phyloP scores from a whole-genome alignment of 2,113 vertebrate species.

The Meles meles region DNA sequence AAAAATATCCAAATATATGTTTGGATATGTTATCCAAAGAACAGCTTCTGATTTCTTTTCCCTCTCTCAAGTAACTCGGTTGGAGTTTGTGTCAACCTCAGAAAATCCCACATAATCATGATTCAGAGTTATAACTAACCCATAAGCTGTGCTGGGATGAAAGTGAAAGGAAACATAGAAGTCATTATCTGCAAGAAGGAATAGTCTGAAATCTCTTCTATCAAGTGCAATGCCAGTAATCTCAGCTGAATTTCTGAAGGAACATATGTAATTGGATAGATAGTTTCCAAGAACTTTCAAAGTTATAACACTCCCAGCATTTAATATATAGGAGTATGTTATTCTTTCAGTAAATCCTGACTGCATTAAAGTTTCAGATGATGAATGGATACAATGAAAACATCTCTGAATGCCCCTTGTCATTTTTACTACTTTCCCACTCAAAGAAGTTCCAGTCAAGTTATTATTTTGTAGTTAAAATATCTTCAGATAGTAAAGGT shows the following conservation, averaged over 20 bases:
- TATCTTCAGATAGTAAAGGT: slow-evolving; percentile 45
- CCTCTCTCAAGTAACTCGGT: background rate
- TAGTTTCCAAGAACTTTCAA: slow-evolving; percentile 46
- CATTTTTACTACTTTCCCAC: slow-evolving; percentile 60
- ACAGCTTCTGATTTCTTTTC: background rate
- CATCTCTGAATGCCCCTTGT: slow-evolving; percentile 56
- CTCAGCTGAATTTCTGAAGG: slow-evolving; percentile 38
- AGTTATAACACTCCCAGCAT: slow-evolving; percentile 23
- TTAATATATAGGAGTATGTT: slow-evolving; percentile 43
- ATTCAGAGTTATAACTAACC: background rate
- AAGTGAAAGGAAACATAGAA: background rate
- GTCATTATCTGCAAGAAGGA: background rate
- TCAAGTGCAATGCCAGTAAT: background rate
- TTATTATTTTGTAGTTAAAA: slow-evolving; percentile 65
- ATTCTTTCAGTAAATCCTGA: slow-evolving; percentile 57
- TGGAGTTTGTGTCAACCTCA: background rate
- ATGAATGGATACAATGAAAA: slow-evolving; percentile 54
- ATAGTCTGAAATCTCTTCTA: background rate
- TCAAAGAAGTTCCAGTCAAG: slow-evolving; percentile 40
- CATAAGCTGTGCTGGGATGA: background rate
- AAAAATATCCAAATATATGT: no score
- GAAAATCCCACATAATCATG: background rate
- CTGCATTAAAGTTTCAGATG: slow-evolving; percentile 27
- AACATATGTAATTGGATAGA: slow-evolving; percentile 22
- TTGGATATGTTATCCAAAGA: no score